Conservation (phyloP, 2,113 vertebrate genomes). For the Grus americana region DNA sequence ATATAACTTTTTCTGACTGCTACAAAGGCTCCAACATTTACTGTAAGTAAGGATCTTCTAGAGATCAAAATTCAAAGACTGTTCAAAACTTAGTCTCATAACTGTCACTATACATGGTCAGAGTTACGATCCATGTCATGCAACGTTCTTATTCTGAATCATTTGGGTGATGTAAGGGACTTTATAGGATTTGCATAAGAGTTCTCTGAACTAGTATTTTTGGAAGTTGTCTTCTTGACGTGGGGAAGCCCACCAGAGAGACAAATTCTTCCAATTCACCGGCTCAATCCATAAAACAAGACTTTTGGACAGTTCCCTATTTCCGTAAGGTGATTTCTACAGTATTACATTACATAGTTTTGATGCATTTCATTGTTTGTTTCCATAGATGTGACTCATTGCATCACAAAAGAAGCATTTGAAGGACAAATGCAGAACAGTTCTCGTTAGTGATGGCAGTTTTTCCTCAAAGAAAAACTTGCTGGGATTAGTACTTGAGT, state of each 20-base stretch:
- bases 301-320: neutral
- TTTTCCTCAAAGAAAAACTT: neutral
- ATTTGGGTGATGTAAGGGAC: neutral
- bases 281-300: neutral
- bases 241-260: neutral
- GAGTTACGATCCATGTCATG: neutral
- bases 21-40: neutral
- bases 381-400: neutral
- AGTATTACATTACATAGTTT: neutral
- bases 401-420: neutral
- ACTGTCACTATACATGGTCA: neutral
- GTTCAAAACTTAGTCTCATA: neutral
- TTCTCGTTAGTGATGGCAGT: neutral
- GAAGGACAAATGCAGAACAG: neutral
- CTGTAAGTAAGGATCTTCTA: neutral
- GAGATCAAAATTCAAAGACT: neutral
- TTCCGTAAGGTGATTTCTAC: neutral
- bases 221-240: neutral
- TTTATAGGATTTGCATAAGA: neutral
- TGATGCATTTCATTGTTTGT: neutral
- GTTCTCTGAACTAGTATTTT: neutral
- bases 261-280: neutral
- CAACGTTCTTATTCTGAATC: neutral
- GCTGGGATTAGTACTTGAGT: neutral
- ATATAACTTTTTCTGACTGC: neutral